Conservation (phyloP, 2,888 invertebrate genomes). For the Andrena praecox region DNA sequence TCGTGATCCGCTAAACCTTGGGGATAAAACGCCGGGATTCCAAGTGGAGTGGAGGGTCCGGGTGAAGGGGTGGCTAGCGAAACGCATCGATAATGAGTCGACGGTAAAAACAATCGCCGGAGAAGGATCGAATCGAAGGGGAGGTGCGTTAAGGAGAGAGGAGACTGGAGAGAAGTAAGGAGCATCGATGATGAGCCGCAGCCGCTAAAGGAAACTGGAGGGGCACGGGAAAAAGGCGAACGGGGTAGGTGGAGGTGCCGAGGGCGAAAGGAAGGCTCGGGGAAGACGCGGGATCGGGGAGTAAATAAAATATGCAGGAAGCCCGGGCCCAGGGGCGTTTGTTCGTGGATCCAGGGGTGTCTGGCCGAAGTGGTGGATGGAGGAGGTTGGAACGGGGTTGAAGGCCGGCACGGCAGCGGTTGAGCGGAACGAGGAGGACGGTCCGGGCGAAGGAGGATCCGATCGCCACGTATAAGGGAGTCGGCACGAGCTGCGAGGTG, state of each 20-base stretch:
- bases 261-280: slow-evolving; percentile 18
- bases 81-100: slow-evolving; percentile 58
- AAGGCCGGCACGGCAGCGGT: slow-evolving; percentile 25
- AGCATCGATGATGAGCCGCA: slow-evolving; percentile 39
- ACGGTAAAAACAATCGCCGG: slow-evolving; percentile 47
- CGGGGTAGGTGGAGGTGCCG: neutral
- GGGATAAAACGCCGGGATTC: slow-evolving; percentile 45
- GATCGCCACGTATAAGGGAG: slow-evolving; percentile 48
- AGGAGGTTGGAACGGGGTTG: slow-evolving; percentile 23
- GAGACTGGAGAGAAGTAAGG: slow-evolving; percentile 4
- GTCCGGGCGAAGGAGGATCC: slow-evolving; percentile 66
- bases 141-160: neutral
- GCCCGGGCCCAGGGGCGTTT: slow-evolving; percentile 75
- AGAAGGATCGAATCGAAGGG: slow-evolving; percentile 20
- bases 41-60: neutral
- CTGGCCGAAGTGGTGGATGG: slow-evolving; percentile 64
- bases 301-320: slow-evolving; percentile 82
- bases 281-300: slow-evolving; percentile 60
- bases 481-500: slow-evolving; percentile 60
- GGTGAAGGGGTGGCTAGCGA: slow-evolving; percentile 4
- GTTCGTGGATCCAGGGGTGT: slow-evolving; percentile 74
- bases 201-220: slow-evolving; percentile 23
- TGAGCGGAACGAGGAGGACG: slow-evolving; percentile 41
- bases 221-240: slow-evolving; percentile 9
- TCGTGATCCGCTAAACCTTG: slow-evolving; percentile 48